A percentile compares a stretch with the other conserved stretches of the same genome.
Evolutionary conservation across 2,888 invertebrate genomes (phyloP).

Genomic region (Abscondita cerata): DNA sequence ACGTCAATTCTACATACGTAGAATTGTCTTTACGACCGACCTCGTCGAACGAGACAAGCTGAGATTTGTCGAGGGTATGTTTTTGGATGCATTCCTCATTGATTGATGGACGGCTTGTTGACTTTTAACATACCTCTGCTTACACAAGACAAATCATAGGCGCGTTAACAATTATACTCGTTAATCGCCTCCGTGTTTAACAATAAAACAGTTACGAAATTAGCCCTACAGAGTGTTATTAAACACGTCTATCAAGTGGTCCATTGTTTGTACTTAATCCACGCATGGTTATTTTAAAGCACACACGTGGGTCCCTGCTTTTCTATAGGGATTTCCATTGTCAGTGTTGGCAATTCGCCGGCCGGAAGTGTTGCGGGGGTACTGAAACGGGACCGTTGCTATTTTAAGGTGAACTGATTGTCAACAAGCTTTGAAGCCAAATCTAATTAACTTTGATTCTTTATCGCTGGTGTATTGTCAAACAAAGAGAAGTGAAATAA

Average conservation of each 20-base stretch:
- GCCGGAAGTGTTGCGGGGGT: conserved; percentile 50
- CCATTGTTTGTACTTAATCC: conserved; percentile 46
- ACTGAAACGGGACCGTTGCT: conserved; percentile 43
- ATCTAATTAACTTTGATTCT: conserved; percentile 54
- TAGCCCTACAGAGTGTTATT: conserved; percentile 31
- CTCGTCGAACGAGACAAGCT: conserved; percentile 22
- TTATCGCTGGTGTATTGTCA: conserved; percentile 49
- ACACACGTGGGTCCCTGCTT: conserved; percentile 40
- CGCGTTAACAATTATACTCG: not conserved
- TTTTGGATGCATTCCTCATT: conserved; percentile 48
- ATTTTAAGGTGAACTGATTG: conserved; percentile 53
- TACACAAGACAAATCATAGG: not conserved
- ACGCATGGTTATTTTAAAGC: conserved; percentile 48
- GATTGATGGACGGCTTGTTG: conserved; percentile 44
- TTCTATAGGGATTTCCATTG: conserved; percentile 57
- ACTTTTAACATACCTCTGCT: conserved; percentile 10
- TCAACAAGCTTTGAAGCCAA: conserved; percentile 56
- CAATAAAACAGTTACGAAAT: conserved; percentile 13
- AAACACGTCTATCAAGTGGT: conserved; percentile 45
- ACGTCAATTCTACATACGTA: conserved; percentile 17
- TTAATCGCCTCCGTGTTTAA: not conserved
- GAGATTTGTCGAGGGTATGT: conserved; percentile 49
- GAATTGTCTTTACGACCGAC: conserved; percentile 24
- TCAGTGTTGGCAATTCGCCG: conserved; percentile 57
- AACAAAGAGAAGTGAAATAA: conserved; percentile 45